Percentiles rank a stretch among this genome's conserved stretches.
These are phyloP conservation scores for Coregonus clupeaformis DNA, from an alignment of 2,113 vertebrate genomes.

Conservation along the genomic window DNA sequence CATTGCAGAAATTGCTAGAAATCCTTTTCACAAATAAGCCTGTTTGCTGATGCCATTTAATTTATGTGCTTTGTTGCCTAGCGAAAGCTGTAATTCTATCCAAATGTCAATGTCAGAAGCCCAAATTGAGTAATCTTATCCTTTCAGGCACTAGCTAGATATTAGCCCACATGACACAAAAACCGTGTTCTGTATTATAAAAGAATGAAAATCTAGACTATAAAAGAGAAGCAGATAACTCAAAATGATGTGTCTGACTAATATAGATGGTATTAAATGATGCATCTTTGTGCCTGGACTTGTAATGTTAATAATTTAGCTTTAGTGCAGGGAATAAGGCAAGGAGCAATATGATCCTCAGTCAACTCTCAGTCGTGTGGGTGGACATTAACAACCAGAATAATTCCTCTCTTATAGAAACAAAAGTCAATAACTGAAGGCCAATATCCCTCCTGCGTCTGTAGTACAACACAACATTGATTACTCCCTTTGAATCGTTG, in stretches of 20 bases:
- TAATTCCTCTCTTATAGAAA: no score
- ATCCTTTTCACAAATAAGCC: conserved; percentile 34
- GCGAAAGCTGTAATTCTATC: conserved; percentile 36
- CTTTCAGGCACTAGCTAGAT: neutral
- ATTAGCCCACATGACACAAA: neutral
- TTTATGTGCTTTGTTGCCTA: conserved; percentile 24
- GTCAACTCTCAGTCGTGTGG: neutral
- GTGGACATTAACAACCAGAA: no score
- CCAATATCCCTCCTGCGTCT: no score
- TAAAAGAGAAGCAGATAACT: neutral
- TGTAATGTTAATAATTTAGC: conserved; percentile 47
- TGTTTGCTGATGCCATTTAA: conserved; percentile 13
- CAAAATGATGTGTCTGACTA: neutral
- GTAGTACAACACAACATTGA: no score
- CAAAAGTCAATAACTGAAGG: no score
- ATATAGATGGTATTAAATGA: conserved; percentile 35
- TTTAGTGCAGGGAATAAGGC: conserved; percentile 14
- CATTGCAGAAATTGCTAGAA: conserved; percentile 24
- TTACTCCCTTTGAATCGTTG: no score
- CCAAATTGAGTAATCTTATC: neutral
- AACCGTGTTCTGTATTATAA: neutral
- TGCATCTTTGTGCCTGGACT: neutral
- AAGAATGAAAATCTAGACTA: neutral
- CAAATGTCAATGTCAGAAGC: conserved; percentile 35
- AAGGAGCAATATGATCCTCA: neutral